phyloP scores from a whole-genome alignment of 1,140 invertebrate genomes.

The Periplaneta americana region DNA sequence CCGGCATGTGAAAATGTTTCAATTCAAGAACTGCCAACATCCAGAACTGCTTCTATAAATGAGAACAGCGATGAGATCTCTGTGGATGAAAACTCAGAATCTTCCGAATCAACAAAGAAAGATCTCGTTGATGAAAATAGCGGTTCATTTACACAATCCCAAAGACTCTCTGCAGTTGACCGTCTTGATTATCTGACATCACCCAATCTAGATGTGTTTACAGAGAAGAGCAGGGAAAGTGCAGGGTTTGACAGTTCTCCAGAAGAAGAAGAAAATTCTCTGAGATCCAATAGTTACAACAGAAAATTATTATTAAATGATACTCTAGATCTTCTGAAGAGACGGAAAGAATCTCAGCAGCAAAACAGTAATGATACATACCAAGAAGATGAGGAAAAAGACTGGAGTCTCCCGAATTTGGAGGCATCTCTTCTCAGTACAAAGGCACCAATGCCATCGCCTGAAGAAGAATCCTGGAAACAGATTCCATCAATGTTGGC shows the following conservation, averaged over 20 bases:
- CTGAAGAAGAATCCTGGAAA: constrained; percentile 25
- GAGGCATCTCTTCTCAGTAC: constrained; percentile 8
- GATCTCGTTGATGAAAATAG: background rate
- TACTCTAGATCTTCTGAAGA: background rate
- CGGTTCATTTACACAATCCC: background rate
- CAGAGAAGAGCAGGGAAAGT: background rate
- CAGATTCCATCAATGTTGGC: constrained; percentile 9
- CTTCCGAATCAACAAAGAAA: background rate
- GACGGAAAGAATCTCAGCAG: background rate
- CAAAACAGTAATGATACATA: background rate
- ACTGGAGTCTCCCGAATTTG: constrained; percentile 5
- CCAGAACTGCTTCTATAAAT: background rate
- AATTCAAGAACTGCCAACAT: background rate
- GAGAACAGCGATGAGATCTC: background rate
- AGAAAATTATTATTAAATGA: background rate
- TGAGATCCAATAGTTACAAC: background rate
- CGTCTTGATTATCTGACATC: background rate
- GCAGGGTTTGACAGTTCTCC: background rate
- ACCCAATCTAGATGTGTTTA: background rate
- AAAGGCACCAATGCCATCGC: constrained; percentile 27
- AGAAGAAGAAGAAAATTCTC: background rate
- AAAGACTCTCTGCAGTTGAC: background rate
- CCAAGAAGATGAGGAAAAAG: background rate
- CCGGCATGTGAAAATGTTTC: background rate
- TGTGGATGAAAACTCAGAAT: background rate